Conservation (phyloP, 2,113 vertebrate genomes). For the Sinocyclocheilus anophthalmus region DNA sequence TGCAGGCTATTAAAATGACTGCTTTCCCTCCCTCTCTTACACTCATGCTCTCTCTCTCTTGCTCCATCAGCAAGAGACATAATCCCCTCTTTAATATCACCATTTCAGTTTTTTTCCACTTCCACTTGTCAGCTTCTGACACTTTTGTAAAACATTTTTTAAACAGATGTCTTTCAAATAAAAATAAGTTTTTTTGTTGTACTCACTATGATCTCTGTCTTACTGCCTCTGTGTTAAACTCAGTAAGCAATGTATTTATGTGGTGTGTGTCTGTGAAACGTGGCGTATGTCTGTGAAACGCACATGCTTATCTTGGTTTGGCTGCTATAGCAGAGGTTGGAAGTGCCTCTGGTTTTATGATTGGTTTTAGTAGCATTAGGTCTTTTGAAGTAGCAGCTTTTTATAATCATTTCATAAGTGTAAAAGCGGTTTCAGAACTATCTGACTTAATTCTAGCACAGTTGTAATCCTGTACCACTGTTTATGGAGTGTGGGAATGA, state of each 20-base stretch:
- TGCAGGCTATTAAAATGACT: conserved; percentile 32
- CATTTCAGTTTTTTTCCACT: conserved; percentile 1
- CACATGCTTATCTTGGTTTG: conserved; percentile 26
- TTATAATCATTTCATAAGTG: conserved; percentile 37
- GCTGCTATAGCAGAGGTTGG: conserved; percentile 10
- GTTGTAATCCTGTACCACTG: not conserved
- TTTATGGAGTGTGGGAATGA: not conserved
- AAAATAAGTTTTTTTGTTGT: conserved; percentile 28
- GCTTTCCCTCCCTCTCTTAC: conserved; percentile 3
- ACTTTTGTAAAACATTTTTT: conserved; percentile 40
- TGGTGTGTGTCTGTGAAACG: not conserved
- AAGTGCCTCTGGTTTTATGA: conserved; percentile 15
- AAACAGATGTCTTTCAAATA: conserved; percentile 41
- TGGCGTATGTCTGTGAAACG: not conserved
- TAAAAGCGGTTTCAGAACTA: conserved; percentile 8
- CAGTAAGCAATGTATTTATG: not conserved
- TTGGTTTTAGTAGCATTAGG: conserved; percentile 5
- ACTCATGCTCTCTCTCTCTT: conserved; percentile 7
- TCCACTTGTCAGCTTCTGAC: conserved; percentile 32
- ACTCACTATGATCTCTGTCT: not conserved
- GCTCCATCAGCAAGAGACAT: not conserved
- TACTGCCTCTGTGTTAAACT: not conserved
- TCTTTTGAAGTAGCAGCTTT: conserved; percentile 38
- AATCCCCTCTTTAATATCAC: conserved; percentile 27
- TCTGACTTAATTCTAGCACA: not conserved